Conservation (phyloP, 2,888 invertebrate genomes). For the Biston stratarius region DNA sequence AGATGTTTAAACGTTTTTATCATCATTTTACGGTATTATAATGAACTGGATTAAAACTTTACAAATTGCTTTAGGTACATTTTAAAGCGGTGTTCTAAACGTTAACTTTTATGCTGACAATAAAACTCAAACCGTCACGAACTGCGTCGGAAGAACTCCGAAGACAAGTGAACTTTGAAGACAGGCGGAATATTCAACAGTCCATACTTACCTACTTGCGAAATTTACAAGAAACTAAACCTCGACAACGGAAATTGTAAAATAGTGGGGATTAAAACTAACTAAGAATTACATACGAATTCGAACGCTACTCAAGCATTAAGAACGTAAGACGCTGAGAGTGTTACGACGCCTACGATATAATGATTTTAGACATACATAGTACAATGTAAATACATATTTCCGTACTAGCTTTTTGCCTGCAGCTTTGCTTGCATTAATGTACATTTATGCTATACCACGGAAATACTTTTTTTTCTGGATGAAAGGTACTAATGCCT, state of each 20-base stretch:
- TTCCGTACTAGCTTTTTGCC: no score
- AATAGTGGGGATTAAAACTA: slow-evolving; percentile 26
- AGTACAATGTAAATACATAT: no score
- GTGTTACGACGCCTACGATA: background rate
- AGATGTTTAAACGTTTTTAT: no score
- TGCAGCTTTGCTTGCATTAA: no score
- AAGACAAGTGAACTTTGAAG: slow-evolving; percentile 31
- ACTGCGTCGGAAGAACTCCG: slow-evolving; percentile 19
- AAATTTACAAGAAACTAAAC: slow-evolving; percentile 9
- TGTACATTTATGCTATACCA: no score
- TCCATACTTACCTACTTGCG: slow-evolving; percentile 14
- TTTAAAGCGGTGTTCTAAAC: slow-evolving; percentile 6
- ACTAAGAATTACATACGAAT: no score
- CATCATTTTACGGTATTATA: no score
- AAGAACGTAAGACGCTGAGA: background rate
- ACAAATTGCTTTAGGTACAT: background rate
- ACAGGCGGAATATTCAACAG: slow-evolving; percentile 29
- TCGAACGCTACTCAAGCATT: no score
- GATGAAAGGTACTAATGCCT: no score
- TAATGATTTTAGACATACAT: no score
- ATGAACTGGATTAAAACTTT: background rate
- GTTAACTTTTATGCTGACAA: slow-evolving; percentile 24
- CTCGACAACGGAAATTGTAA: slow-evolving; percentile 9
- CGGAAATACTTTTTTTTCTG: no score
- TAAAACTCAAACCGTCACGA: slow-evolving; percentile 30